Conservation (phyloP, 2,113 vertebrate genomes). For the Pimephales promelas region DNA sequence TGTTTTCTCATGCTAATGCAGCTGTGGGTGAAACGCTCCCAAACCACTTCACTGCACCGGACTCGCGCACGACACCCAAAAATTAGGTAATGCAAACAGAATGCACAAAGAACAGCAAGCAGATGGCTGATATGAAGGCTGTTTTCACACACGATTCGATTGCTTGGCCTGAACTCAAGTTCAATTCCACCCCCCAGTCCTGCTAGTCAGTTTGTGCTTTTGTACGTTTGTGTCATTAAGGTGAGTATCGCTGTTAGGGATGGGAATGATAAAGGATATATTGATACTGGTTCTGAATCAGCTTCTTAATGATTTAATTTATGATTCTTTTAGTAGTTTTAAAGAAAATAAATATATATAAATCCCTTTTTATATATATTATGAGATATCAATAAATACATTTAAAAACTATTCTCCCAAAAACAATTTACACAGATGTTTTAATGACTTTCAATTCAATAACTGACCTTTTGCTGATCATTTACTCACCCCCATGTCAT, state of each 20-base stretch:
- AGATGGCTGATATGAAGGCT: not conserved
- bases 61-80: not conserved
- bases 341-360: not conserved
- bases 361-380: too few species aligned
- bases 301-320: not conserved
- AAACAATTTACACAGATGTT: not conserved
- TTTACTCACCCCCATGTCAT: too few species aligned
- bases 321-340: not conserved
- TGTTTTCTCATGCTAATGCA: constrained; percentile 31
- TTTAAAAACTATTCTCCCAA: too few species aligned
- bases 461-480: too few species aligned
- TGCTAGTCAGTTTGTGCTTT: not conserved
- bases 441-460: not conserved
- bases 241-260: too few species aligned
- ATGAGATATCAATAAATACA: too few species aligned
- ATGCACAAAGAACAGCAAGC: constrained; percentile 11
- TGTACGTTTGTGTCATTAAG: not conserved
- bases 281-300: too few species aligned
- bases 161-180: not conserved
- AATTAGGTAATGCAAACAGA: constrained; percentile 3
- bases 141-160: not conserved
- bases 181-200: not conserved
- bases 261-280: too few species aligned
- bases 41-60: not conserved
- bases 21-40: constrained; percentile 6